Evolutionary conservation across 2,888 invertebrate species (phyloP).

Genomic region (Hirudinaria manillensis): DNA sequence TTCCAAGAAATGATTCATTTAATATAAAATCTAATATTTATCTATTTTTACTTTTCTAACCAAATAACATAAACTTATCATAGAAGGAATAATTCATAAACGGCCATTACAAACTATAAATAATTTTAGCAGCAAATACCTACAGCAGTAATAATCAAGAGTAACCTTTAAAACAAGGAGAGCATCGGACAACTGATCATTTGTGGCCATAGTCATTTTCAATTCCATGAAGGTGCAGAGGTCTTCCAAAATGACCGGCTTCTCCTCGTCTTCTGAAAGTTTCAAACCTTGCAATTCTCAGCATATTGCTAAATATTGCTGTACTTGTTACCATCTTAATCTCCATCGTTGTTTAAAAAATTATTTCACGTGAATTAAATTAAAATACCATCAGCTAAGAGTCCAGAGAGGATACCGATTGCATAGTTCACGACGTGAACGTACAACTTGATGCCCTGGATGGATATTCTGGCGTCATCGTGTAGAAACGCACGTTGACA

Average conservation of each 20-base stretch:
- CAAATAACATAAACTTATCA: too few relatives aligned
- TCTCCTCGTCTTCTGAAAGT: neutral
- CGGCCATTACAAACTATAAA: too few relatives aligned
- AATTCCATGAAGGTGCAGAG: neutral
- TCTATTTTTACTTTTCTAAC: too few relatives aligned
- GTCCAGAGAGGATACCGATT: conserved; percentile 1
- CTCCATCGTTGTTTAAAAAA: neutral
- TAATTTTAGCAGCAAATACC: too few relatives aligned
- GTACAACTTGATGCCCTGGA: conserved; percentile 12
- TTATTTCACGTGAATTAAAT: neutral
- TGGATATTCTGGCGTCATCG: neutral
- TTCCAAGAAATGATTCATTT: too few relatives aligned
- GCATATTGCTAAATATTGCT: too few relatives aligned
- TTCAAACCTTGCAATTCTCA: neutral
- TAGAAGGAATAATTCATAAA: too few relatives aligned
- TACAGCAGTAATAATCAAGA: neutral
- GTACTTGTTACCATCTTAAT: neutral
- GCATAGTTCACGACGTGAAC: conserved; percentile 6
- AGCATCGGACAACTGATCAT: neutral
- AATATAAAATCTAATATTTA: too few relatives aligned
- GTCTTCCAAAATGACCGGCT: conserved; percentile 1
- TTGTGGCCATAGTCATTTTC: neutral
- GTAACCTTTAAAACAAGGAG: neutral
- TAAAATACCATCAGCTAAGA: too few relatives aligned
- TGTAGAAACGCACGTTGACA: neutral